These are phyloP conservation scores for Osmoderma eremita DNA, from an alignment of 2,888 invertebrate genomes.

Conservation along the genomic window DNA sequence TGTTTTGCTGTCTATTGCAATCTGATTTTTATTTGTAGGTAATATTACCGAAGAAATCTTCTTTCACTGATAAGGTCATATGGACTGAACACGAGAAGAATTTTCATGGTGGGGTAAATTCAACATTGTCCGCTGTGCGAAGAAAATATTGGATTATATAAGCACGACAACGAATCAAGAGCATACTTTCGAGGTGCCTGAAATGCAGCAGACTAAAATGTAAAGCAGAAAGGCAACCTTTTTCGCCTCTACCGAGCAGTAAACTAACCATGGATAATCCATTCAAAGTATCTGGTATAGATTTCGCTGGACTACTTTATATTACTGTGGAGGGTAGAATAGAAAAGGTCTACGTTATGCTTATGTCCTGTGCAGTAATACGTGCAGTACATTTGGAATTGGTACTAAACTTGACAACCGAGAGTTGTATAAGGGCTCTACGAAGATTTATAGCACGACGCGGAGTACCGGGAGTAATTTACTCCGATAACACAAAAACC, in stretches of 20 bases:
- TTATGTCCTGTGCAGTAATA: background rate
- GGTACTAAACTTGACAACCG: background rate
- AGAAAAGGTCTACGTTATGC: background rate
- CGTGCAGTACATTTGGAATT: conserved; percentile 9
- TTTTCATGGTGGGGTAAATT: background rate
- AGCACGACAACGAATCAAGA: conserved; percentile 9
- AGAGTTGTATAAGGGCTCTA: conserved; percentile 4
- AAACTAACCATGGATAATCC: background rate
- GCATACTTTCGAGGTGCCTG: background rate
- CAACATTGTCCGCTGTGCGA: conserved; percentile 1
- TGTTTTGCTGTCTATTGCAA: too few species aligned
- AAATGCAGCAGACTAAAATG: background rate
- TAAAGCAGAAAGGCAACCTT: conserved; percentile 10
- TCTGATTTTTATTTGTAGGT: too few species aligned
- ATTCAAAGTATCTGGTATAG: conserved; percentile 4
- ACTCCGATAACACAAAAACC: conserved; percentile 13
- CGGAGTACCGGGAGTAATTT: background rate
- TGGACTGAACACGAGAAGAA: background rate
- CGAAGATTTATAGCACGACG: conserved; percentile 1
- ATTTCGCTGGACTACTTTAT: conserved; percentile 6
- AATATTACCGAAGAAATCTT: conserved; percentile 6
- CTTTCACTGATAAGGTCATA: background rate
- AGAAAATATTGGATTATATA: background rate
- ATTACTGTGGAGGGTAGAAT: background rate
- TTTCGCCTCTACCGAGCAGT: conserved; percentile 1